phyloP scores from a whole-genome alignment of 2,113 vertebrate species.

The Hydrolagus affinis region DNA sequence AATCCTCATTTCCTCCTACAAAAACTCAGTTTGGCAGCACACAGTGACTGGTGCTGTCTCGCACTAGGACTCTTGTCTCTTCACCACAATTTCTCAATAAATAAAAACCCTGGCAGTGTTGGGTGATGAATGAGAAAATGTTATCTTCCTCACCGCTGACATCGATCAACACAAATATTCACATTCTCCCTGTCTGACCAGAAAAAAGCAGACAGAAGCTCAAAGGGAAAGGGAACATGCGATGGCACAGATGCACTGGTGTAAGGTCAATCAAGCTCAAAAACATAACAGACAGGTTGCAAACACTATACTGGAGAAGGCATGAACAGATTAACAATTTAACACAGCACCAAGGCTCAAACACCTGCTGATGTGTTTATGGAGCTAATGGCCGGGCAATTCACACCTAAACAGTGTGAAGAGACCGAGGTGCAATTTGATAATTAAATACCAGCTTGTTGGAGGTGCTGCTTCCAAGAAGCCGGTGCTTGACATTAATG shows the following conservation, averaged over 20 bases:
- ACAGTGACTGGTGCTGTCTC: too few relatives aligned
- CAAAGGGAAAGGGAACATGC: not conserved
- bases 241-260: not conserved
- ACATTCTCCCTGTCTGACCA: too few relatives aligned
- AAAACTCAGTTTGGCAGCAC: too few relatives aligned
- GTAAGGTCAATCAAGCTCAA: not conserved
- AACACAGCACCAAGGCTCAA: not conserved
- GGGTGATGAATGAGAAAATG: too few relatives aligned
- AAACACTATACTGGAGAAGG: constrained; percentile 2
- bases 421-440: not conserved
- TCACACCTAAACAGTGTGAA: not conserved
- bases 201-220: too few relatives aligned
- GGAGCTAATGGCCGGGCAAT: not conserved
- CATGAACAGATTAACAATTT: not conserved
- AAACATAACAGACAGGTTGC: not conserved
- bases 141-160: too few relatives aligned
- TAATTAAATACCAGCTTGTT: constrained; percentile 1
- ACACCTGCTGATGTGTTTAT: not conserved
- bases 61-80: too few relatives aligned
- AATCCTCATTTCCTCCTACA: too few relatives aligned
- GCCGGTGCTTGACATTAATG: not conserved
- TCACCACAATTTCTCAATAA: too few relatives aligned
- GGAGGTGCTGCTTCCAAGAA: not conserved
- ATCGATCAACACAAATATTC: too few relatives aligned
- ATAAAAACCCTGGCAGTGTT: too few relatives aligned